phyloP scores from a whole-genome alignment of 2,113 vertebrate species.

The Rhabdomys dilectus region DNA sequence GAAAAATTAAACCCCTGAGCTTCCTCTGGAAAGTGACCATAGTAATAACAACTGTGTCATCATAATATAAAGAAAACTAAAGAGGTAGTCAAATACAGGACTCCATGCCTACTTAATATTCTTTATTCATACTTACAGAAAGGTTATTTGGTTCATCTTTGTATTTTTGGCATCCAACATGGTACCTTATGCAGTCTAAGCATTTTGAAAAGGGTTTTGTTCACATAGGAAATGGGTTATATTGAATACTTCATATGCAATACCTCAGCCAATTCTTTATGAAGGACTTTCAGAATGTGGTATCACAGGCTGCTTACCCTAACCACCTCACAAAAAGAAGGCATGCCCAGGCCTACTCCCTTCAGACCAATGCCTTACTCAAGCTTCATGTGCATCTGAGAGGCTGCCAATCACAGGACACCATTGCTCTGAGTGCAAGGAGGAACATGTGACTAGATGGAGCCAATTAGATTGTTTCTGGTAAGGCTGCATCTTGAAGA shows the following conservation, averaged over 20 bases:
- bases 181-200: not conserved
- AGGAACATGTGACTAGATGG: not conserved
- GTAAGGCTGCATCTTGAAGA: not conserved
- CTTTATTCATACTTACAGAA: not conserved
- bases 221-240: not conserved
- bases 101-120: not conserved
- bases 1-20: not conserved
- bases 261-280: not conserved
- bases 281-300: not conserved
- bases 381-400: not conserved
- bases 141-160: not conserved
- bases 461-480: constrained; percentile 13
- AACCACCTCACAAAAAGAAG: not conserved
- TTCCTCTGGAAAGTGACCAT: not conserved
- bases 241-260: not conserved
- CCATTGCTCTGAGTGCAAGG: not conserved
- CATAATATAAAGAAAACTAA: not conserved
- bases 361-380: not conserved
- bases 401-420: not conserved
- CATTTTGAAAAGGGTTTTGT: not conserved
- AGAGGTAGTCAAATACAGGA: not conserved
- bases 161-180: not conserved
- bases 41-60: not conserved
- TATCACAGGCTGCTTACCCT: not conserved
- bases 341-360: not conserved